Conservation (phyloP, 2,888 invertebrate genomes). For the Napeogenes inachia region DNA sequence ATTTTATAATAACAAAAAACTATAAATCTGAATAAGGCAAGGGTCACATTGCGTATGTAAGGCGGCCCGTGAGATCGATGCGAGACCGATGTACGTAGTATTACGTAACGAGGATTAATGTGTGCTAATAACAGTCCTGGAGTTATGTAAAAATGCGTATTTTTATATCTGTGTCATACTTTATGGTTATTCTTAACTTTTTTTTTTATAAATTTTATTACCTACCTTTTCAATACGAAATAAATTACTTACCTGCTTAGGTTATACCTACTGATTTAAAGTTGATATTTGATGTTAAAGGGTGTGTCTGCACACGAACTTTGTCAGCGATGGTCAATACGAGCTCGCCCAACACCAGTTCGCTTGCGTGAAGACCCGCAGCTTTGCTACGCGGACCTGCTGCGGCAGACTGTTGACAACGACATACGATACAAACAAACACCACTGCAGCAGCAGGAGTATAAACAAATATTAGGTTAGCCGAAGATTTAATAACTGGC, state of each 20-base stretch:
- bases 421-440: constrained; percentile 81
- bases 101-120: constrained; percentile 50
- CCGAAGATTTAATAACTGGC: background rate
- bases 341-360: constrained; percentile 75
- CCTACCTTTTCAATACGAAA: constrained; percentile 12
- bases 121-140: constrained; percentile 50
- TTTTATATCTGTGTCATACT: background rate
- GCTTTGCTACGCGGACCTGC: constrained; percentile 78
- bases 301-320: constrained; percentile 53
- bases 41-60: constrained; percentile 40
- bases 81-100: constrained; percentile 18
- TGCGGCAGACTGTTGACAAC: constrained; percentile 82
- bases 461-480: constrained; percentile 79
- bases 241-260: too few species aligned
- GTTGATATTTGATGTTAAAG: constrained; percentile 35
- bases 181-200: background rate
- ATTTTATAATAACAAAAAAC: constrained; percentile 26
- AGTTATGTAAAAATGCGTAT: background rate
- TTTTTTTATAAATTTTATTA: constrained; percentile 1
- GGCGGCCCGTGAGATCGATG: constrained; percentile 7
- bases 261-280: background rate
- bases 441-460: constrained; percentile 72
- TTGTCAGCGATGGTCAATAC: constrained; percentile 55
- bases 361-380: constrained; percentile 81
- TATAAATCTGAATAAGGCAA: constrained; percentile 49